Percentiles rank a stretch among this genome's conserved stretches.
Evolutionary conservation across 2,113 vertebrate species (phyloP).

Genomic region (Geococcyx californianus): DNA sequence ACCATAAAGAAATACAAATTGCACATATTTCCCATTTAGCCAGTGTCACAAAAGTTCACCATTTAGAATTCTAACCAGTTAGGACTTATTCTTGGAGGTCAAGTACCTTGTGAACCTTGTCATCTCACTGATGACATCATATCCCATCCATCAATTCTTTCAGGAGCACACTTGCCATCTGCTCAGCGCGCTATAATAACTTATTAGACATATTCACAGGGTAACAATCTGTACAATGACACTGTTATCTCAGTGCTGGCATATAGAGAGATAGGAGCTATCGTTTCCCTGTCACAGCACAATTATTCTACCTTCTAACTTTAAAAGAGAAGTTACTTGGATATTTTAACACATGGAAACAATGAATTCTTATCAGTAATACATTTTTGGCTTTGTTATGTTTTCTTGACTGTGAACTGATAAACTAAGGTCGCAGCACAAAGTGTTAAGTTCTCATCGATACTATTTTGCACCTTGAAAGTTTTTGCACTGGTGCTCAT

Average conservation of each 20-base stretch:
- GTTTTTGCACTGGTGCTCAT: neutral
- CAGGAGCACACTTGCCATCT: conserved; percentile 90
- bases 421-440: neutral
- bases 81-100: conserved; percentile 83
- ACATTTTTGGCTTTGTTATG: neutral
- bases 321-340: conserved; percentile 34
- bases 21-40: conserved; percentile 89
- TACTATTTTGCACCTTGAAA: neutral
- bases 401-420: neutral
- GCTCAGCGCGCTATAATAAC: conserved; percentile 86
- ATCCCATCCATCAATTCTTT: conserved; percentile 90
- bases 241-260: conserved; percentile 81
- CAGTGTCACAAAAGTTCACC: conserved; percentile 88
- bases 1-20: conserved; percentile 90
- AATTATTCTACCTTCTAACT: conserved; percentile 42
- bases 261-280: conserved; percentile 69
- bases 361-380: neutral
- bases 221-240: conserved; percentile 82
- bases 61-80: conserved; percentile 90
- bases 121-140: conserved; percentile 96
- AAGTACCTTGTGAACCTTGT: conserved; percentile 87
- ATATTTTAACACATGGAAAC: conserved; percentile 20
- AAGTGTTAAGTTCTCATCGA: neutral
- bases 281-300: conserved; percentile 55
- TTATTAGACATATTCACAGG: conserved; percentile 81